phyloP scores from a whole-genome alignment of 2,888 invertebrate genomes.

The Eilema caniola region DNA sequence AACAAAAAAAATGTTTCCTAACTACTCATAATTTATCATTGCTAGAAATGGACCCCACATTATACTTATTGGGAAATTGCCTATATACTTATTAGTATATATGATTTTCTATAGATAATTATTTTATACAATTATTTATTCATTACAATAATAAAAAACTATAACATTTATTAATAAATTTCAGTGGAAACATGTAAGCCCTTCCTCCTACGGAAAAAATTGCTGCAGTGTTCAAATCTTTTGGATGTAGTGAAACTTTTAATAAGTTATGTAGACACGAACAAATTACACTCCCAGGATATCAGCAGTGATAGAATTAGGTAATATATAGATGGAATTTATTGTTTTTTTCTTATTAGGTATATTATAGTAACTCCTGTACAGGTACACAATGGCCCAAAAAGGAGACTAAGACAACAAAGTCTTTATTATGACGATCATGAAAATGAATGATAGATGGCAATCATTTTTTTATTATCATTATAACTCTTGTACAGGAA shows the following conservation, averaged over 20 bases:
- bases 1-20: background rate
- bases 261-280: conserved; percentile 68
- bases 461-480: background rate
- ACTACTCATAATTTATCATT: background rate
- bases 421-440: too few species aligned
- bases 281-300: conserved; percentile 67
- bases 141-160: too few species aligned
- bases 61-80: background rate
- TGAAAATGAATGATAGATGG: too few species aligned
- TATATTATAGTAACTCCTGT: too few species aligned
- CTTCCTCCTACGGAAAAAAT: conserved; percentile 68
- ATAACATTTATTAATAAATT: background rate
- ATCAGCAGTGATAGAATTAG: conserved; percentile 55
- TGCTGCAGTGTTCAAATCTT: conserved; percentile 75
- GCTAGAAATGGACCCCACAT: background rate
- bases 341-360: conserved; percentile 18
- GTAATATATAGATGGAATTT: conserved; percentile 48
- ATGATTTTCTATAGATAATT: background rate
- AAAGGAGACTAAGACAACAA: too few species aligned
- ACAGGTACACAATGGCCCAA: too few species aligned
- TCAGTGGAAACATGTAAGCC: conserved; percentile 81
- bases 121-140: background rate
- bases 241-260: conserved; percentile 77
- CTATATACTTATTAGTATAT: background rate
- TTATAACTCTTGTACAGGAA: background rate